Evolutionary conservation across 2,888 invertebrate species (phyloP), one percentile per base, ranked within the genome.

Genomic region (Torymus aiolomorphi): DNA sequence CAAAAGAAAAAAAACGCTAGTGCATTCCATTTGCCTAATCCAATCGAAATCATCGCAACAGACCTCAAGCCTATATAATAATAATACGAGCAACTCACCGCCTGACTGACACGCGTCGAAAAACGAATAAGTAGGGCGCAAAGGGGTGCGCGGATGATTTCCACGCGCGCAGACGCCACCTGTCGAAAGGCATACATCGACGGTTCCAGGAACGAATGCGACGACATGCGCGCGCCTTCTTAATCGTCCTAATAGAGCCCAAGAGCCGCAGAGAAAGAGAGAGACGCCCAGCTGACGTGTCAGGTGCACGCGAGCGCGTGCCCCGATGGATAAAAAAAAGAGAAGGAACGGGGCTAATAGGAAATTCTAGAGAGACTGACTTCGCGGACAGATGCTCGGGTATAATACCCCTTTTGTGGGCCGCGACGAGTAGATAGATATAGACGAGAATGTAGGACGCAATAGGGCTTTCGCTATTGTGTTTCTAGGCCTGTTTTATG

Each of bases 261-360:
- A 2, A 20, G 20, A 20, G 20, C 20, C 20, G 20, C 20, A 20
- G 16, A 42, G 42, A 42, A 8, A 42, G 31, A 54, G 14, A 56
- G 5, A 59, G 69, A 71, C 71, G 54, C 70, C 77, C 80, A 80
- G 70, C 80, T 80, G 77, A 78, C 80, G 71, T 67, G 80, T 80
- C 80, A 80, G 80, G 77, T 80, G 77, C 74, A 77, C 42, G 51
- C 18, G 56, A 18, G 10, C 59, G 18, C 52, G 31, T 18, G 20
- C 20, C 54, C 16, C 18, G 16, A 52, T 57, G 62, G 24, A 59
- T 31, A 31, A 18, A 67, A 20, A 67, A 59, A 31, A 20, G 18
- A 63, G 56, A 69, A 74, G 3, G 42, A 42, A 42, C 49, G 71
- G 24, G 57, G 78, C 56, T 69, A 62, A 73, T 73, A 31, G 69